phyloP scores from a whole-genome alignment of 1,140 invertebrate genomes.

The Trachelipus rathkii region DNA sequence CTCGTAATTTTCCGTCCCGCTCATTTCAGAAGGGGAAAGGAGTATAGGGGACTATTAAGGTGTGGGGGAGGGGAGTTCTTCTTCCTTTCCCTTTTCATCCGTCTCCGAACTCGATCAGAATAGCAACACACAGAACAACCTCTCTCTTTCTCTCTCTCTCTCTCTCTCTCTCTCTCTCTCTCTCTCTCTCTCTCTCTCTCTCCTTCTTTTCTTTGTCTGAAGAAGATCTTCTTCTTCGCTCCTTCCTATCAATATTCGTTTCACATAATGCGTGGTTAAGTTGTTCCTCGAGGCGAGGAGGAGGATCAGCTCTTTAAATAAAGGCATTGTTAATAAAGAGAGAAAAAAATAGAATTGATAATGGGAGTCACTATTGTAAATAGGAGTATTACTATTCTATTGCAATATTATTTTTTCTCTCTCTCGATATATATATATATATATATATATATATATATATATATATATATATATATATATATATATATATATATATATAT shows the following conservation, averaged over 20 bases:
- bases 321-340: too few relatives aligned
- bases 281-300: not conserved
- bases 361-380: too few relatives aligned
- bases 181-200: not conserved
- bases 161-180: not conserved
- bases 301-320: not conserved
- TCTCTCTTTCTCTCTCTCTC: too few relatives aligned
- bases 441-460: constrained; percentile 15
- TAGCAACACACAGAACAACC: too few relatives aligned
- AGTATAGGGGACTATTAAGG: too few relatives aligned
- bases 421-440: not conserved
- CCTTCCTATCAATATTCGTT: not conserved
- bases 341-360: too few relatives aligned
- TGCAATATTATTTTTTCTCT: not conserved
- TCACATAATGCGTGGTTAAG: not conserved
- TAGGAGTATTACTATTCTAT: too few relatives aligned
- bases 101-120: too few relatives aligned
- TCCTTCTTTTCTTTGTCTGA: not conserved
- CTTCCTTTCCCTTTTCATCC: too few relatives aligned
- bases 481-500: constrained; percentile 15
- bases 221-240: not conserved
- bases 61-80: too few relatives aligned
- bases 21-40: too few relatives aligned
- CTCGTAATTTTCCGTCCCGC: too few relatives aligned
- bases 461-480: constrained; percentile 15